Base-by-base conservation (phyloP, 2,888 invertebrate species). In the Thymelicus acteon region DNA sequence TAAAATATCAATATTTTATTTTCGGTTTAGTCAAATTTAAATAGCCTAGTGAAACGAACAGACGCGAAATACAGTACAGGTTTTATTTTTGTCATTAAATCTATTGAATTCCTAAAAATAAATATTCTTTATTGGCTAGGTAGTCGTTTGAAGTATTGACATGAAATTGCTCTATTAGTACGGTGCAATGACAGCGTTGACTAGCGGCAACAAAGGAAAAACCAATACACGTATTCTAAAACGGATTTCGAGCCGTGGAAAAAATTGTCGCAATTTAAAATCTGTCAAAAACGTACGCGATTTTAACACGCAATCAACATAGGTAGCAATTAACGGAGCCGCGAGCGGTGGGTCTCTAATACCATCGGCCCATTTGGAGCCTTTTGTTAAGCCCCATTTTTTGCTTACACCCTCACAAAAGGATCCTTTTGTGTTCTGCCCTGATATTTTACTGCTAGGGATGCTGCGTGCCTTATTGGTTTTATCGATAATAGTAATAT, bases 381-480 rank as follows among this genome's bases (percentile, higher is more conserved):
- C 60, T 63, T 68, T 68, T 71, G 66, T 68, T 37, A 62, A 57
- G 19, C 62, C 68, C 67, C 61, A 73, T 82, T 81, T 80, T 79
- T 80, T 80, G 77, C 74, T 73, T 67, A 63, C 73, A 74, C 73
- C 73, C 75, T 73, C 74, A 80, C 80, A 82, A 82, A 78, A 72
- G 78, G 60, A 69, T 76, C 77, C 79, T 77, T 79, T 79, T 82
- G 78, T 79, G 76, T 73, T 73, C 72, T 70, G 74, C 73, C 76
- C 74, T 74, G 77, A 79, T 79, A 77, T 78, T 82, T 82, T 77
- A 80, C 78, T 76, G 71, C 67, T 74, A 74, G 74, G 63, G 75
- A 74, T 79, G 79, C 71, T 74, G 75, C 74, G 75, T 71, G 69
- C 49, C 70, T 70, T 74, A 65, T 77, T 74, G 68, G 48, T 67